Base-by-base conservation (phyloP, 1,140 invertebrate species). In the Dreissena rostriformis region DNA sequence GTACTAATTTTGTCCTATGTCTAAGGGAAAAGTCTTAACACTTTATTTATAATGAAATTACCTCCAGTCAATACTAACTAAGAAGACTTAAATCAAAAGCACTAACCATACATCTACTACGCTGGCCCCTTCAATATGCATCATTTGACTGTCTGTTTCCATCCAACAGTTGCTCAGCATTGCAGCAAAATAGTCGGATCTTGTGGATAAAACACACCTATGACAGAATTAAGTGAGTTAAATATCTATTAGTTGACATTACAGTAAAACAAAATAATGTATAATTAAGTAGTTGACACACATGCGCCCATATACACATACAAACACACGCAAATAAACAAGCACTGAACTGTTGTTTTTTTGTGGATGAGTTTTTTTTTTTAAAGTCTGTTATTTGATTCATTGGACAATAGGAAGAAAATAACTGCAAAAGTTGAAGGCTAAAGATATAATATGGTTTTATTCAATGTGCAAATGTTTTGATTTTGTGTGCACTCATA, bases 181-280 rank as follows among this genome's bases (percentile, higher is more conserved):
- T 51, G 97, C 97, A 10, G 97, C 97, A 93, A 98, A 98, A 91
- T 98, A 98, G 91, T 97, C 96, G 90, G 97, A 98, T 52, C 97
- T 95, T 11, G 97, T 97, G 74, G 96, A 96, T 73, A 98, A 93
- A 88, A 98, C 97, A 92, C 97, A 98, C 66, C 92, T 93, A 10
- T 61, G 22, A n/a, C 57, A 2, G 12, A 73, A 73, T n/a, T 1
- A 73, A 49, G 26, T n/a, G 11, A 22, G 19, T 68, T 68, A 4
- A 17, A 68, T 28, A 68, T 73, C 19, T 19, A 83, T 17, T 24
- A 53, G 49, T 67, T 8, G 39, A 49, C 22, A 52, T 53, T 49
- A 49, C 57, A 1, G 66, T 24, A 22, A 12, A 28, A 28, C 15
- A 6, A 61, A 77, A 28, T 24, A 17, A 67, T 28, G 24, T n/a